phyloP scores from a whole-genome alignment of 2,113 vertebrate species.

The Hepsetus odoe region DNA sequence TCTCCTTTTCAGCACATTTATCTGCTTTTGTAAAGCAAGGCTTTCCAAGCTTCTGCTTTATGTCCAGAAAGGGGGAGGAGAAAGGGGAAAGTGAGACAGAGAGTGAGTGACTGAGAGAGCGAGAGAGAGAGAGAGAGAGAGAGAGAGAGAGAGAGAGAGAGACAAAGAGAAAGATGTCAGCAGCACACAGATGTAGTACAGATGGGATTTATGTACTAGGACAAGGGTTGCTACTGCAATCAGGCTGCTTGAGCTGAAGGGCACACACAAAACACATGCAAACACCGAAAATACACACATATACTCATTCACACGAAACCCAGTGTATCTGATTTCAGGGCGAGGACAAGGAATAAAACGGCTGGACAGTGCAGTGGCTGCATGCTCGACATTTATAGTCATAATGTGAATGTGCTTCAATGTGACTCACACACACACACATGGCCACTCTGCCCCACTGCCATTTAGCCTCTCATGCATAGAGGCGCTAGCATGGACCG shows the following conservation, averaged over 20 bases:
- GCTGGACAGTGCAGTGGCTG: background rate
- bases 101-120: constrained; percentile 34
- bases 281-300: background rate
- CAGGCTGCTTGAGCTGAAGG: constrained; percentile 28
- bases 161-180: constrained; percentile 44
- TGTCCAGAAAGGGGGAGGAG: constrained; percentile 15
- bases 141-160: constrained; percentile 9
- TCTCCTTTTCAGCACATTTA: constrained; percentile 23
- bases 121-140: too few species aligned
- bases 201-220: constrained; percentile 53
- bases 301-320: background rate
- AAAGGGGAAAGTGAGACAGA: background rate
- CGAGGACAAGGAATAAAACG: background rate
- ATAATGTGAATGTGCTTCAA: background rate
- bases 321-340: constrained; percentile 20
- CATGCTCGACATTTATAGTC: constrained; percentile 18
- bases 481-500: background rate
- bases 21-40: constrained; percentile 6
- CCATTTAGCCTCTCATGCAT: background rate
- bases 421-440: constrained; percentile 6
- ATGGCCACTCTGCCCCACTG: background rate
- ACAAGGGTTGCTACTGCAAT: constrained; percentile 31
- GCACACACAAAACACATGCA: constrained; percentile 1
- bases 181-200: constrained; percentile 67
- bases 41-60: constrained; percentile 21